A percentile compares a stretch with the other conserved stretches of the same genome.
phyloP scores from a whole-genome alignment of 2,113 vertebrate species.

The Propithecus coquereli region DNA sequence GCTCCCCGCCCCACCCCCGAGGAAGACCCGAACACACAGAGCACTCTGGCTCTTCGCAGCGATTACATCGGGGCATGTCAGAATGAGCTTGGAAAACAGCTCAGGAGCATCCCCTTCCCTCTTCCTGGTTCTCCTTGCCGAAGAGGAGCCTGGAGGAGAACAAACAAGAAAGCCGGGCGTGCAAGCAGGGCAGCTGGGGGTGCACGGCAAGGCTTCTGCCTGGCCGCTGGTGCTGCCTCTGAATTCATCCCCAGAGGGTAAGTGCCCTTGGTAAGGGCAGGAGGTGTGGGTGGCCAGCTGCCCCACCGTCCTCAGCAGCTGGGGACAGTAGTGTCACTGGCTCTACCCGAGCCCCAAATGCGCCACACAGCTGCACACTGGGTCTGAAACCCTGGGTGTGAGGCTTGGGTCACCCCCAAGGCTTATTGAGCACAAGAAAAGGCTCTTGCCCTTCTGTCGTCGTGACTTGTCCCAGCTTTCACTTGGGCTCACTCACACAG shows the following conservation, averaged over 20 bases:
- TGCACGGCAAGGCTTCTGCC: background rate
- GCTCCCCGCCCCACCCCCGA: accelerated
- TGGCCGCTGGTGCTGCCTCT: no score
- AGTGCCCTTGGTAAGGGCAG: background rate
- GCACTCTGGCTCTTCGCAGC: background rate
- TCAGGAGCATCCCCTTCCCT: background rate
- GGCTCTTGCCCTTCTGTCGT: background rate
- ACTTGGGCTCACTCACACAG: background rate
- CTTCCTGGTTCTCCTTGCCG: background rate
- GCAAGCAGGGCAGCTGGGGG: background rate
- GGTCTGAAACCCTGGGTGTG: background rate
- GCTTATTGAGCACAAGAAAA: background rate
- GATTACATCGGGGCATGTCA: background rate
- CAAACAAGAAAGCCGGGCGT: background rate
- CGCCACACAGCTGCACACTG: background rate
- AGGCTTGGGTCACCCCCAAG: background rate
- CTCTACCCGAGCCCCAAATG: background rate
- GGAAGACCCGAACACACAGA: background rate
- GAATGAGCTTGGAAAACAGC: background rate
- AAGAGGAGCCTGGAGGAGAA: background rate
- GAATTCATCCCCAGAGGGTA: background rate
- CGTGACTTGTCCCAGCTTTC: background rate
- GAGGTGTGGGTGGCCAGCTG: background rate
- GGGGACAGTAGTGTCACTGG: background rate
- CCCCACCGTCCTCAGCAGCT: background rate